Conservation (phyloP, 2,113 vertebrate species). For the Gambusia affinis region DNA sequence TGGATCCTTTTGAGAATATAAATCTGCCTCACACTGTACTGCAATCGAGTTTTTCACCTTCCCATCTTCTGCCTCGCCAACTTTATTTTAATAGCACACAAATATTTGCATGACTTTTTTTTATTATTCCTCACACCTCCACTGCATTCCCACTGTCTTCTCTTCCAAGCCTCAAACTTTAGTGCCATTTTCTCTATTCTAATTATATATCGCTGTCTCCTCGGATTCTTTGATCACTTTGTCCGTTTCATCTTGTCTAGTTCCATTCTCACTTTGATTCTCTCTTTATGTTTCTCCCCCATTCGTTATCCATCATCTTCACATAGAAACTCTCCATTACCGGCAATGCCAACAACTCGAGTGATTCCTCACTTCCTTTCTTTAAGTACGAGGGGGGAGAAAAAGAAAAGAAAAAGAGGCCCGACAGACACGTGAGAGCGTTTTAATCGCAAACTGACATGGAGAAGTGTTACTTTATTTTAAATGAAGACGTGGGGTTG, state of each 20-base stretch:
- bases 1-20: background rate
- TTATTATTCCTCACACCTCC: background rate
- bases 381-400: background rate
- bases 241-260: conserved; percentile 39
- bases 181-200: conserved; percentile 1
- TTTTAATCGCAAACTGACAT: conserved; percentile 14
- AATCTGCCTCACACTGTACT: conserved; percentile 18
- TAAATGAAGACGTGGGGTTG: background rate
- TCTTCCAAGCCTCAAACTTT: background rate
- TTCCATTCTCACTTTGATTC: conserved; percentile 12
- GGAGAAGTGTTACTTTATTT: background rate
- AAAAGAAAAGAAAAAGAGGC: conserved; percentile 13
- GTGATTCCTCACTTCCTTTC: conserved; percentile 7
- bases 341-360: background rate
- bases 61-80: background rate
- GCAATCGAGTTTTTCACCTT: conserved; percentile 19
- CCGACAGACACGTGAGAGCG: background rate
- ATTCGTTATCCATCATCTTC: conserved; percentile 13
- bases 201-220: conserved; percentile 36
- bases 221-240: conserved; percentile 56
- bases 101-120: conserved; percentile 20
- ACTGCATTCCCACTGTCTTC: background rate
- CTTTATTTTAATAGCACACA: background rate
- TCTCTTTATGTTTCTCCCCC: background rate
- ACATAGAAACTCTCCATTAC: conserved; percentile 20